These are phyloP conservation scores for Cerastoderma edule DNA, from an alignment of 2,888 invertebrate genomes.

Conservation along the genomic window DNA sequence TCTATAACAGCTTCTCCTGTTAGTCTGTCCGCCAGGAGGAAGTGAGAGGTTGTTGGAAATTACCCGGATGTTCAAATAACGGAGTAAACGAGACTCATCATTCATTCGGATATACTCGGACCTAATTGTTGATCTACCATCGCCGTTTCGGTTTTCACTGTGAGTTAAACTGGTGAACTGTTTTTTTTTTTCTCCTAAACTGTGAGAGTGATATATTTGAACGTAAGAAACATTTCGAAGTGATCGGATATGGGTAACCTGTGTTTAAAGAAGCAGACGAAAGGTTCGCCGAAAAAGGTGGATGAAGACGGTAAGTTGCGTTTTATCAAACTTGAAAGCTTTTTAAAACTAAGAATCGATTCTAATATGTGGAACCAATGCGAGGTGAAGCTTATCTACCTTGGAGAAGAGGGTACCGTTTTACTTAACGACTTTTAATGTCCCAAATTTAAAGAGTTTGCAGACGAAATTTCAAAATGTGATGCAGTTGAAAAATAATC, in stretches of 20 bases:
- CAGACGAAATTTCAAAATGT: too few species aligned
- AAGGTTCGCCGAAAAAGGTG: neutral
- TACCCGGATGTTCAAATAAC: conserved; percentile 23
- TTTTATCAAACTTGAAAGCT: neutral
- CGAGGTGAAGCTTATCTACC: too few species aligned
- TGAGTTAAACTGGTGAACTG: neutral
- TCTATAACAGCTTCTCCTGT: too few species aligned
- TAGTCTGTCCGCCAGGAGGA: too few species aligned
- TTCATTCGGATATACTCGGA: conserved; percentile 11
- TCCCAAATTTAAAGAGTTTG: too few species aligned
- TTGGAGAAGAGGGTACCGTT: too few species aligned
- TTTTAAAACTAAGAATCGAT: neutral
- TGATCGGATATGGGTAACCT: conserved; percentile 1
- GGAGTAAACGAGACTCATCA: conserved; percentile 14
- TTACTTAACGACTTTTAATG: too few species aligned
- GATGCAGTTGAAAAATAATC: too few species aligned
- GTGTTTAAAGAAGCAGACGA: conserved; percentile 16
- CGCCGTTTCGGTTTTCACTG: neutral
- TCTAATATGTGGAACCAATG: too few species aligned
- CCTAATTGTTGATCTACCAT: neutral
- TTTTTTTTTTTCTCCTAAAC: too few species aligned
- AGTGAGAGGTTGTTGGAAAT: conserved; percentile 7
- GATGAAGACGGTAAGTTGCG: conserved; percentile 11
- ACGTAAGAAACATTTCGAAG: too few species aligned
- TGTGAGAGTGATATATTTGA: neutral